Base-by-base conservation (phyloP, 2,113 vertebrate genomes). In the Lamprologus lemairii region DNA sequence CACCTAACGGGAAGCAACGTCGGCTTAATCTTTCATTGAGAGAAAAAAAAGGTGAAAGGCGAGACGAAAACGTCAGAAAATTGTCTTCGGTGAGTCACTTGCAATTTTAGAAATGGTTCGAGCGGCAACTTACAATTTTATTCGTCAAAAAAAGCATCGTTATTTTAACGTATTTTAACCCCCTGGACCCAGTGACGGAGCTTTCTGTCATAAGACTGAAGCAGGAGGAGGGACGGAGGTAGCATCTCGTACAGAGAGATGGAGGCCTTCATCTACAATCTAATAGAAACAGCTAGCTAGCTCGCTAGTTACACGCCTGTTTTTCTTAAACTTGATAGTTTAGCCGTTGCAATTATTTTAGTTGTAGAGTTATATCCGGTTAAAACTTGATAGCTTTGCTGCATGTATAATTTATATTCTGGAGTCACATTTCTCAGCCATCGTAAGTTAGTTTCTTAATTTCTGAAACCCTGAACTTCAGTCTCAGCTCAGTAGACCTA, bases 131-230 rank as follows among this genome's bases (percentile, higher is more conserved):
- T 7, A 3, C 40, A 1, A 6, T 23, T 21, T 14, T 21, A 9
- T 21, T 9, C 53, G 3, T 3, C 5, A 10, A 7, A 53, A 57
- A 7, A 5, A 17, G 12, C n/a, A 2, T 26, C 5, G 28, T 60
- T 71, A 6, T 71, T 23, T 85, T 4, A 4, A 2, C 13, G 26
- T 23, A 21, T 79, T 68, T 80, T 23, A 8, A 28, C 82, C 2
- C 9, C 5, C 5, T 7, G 84, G 4, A 51, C 4, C 79, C 26
- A 63, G 78, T 91, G 91, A 86, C 86, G 49, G 88, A 68, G 90
- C 89, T 89, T 63, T 53, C 86, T 87, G 95, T 96, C 96, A 96
- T 95, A 91, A 94, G 96, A 96, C 94, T 84, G 95, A 92, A 90
- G 87, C 45, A 81, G 91, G 87, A 89, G 91, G 90, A 88, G 88